Evolutionary conservation across 2,888 invertebrate species (phyloP).

Genomic region (Zygogramma bicolorata): DNA sequence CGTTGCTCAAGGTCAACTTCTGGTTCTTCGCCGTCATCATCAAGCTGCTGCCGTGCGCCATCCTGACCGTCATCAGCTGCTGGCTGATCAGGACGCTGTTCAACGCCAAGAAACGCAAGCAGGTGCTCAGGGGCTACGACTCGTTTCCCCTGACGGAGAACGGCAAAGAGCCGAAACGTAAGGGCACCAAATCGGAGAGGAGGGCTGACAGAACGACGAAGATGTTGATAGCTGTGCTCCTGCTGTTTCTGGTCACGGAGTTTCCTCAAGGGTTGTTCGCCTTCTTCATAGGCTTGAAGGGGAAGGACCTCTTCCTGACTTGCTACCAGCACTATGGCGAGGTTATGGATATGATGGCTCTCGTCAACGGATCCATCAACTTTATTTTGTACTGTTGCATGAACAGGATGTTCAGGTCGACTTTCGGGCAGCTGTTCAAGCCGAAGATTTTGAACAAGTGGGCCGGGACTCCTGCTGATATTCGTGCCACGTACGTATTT

Average conservation of each 20-base stretch:
- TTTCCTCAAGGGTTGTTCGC: slow-evolving; percentile 78
- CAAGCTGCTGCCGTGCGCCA: slow-evolving; percentile 83
- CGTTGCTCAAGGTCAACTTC: slow-evolving; percentile 74
- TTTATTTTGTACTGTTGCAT: slow-evolving; percentile 94
- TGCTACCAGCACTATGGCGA: slow-evolving; percentile 89
- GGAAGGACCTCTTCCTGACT: slow-evolving; percentile 79
- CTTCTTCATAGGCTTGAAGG: slow-evolving; percentile 74
- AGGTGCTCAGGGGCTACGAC: slow-evolving; percentile 76
- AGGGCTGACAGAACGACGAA: slow-evolving; percentile 89
- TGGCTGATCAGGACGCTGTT: slow-evolving; percentile 81
- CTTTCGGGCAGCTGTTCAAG: slow-evolving; percentile 79
- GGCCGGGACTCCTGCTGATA: slow-evolving; percentile 73
- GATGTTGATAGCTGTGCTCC: slow-evolving; percentile 87
- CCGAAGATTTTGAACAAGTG: slow-evolving; percentile 74
- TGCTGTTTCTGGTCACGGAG: slow-evolving; percentile 90
- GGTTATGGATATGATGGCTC: slow-evolving; percentile 89
- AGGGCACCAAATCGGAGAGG: slow-evolving; percentile 73
- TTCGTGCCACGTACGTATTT: slow-evolving; percentile 75
- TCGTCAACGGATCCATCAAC: slow-evolving; percentile 92
- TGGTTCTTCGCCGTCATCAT: slow-evolving; percentile 86
- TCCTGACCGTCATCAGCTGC: slow-evolving; percentile 79
- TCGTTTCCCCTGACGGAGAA: slow-evolving; percentile 66
- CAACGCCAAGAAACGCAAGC: slow-evolving; percentile 80
- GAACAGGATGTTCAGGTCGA: slow-evolving; percentile 91
- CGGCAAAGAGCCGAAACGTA: slow-evolving; percentile 42